phyloP scores from a whole-genome alignment of 2,113 vertebrate species.

The Labeo rohita region DNA sequence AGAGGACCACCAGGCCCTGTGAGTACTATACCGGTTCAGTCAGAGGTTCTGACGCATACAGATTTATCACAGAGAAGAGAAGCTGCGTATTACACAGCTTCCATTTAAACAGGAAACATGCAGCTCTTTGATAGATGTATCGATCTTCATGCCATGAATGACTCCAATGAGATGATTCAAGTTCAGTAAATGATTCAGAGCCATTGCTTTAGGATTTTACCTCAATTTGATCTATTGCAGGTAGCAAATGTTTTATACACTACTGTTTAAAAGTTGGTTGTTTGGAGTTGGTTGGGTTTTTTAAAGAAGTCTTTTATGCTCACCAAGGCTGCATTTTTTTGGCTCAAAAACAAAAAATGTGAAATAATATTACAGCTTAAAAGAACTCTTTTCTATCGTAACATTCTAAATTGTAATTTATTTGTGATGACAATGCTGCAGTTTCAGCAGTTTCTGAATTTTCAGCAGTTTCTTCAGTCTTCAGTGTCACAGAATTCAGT shows the following conservation, averaged over 20 bases:
- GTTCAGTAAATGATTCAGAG: background rate
- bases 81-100: too few species aligned
- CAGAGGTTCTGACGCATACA: background rate
- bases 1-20: conserved; percentile 80
- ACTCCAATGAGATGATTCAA: background rate
- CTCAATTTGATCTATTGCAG: background rate
- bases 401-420: background rate
- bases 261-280: background rate
- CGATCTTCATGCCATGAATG: background rate
- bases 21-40: conserved; percentile 63
- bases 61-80: background rate
- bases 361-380: too few species aligned
- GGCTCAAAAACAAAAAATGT: too few species aligned
- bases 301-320: too few species aligned
- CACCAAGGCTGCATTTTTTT: too few species aligned
- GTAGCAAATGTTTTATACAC: background rate
- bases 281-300: background rate
- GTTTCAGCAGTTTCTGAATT: background rate
- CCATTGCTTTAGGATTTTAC: background rate
- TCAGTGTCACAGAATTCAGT: background rate
- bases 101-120: too few species aligned
- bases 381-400: background rate
- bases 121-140: background rate
- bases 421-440: background rate
- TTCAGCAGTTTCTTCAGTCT: background rate